Percentiles rank a stretch among this genome's conserved stretches.
phyloP scores from a whole-genome alignment of 2,888 invertebrate species.

The Villa cingulata region DNA sequence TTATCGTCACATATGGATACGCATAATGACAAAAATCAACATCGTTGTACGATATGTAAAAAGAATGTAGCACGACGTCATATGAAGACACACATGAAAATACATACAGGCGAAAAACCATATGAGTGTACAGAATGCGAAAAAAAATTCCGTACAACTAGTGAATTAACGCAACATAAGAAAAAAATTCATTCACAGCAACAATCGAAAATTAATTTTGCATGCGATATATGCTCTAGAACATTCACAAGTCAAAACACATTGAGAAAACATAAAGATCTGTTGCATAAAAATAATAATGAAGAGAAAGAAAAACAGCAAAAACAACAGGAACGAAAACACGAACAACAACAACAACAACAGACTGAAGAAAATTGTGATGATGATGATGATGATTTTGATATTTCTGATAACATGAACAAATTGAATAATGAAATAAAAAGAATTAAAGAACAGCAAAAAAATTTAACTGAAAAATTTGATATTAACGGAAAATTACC shows the following conservation, averaged over 20 bases:
- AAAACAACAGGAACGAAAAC: too few relatives aligned
- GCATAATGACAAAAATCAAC: conserved; percentile 34
- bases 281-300: neutral
- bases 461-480: neutral
- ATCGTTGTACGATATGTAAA: conserved; percentile 30
- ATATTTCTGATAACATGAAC: neutral
- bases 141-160: conserved; percentile 32
- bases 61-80: conserved; percentile 20
- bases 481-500: conserved; percentile 12
- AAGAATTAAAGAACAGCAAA: neutral
- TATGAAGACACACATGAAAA: conserved; percentile 38
- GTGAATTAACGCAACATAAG: conserved; percentile 32
- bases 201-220: conserved; percentile 10
- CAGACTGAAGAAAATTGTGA: neutral
- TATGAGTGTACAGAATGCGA: conserved; percentile 25
- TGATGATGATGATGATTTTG: neutral
- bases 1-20: conserved; percentile 32
- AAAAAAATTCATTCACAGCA: conserved; percentile 33
- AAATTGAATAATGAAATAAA: neutral
- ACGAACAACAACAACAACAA: neutral
- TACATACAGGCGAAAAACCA: conserved; percentile 40
- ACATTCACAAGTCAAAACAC: too few relatives aligned
- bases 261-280: too few relatives aligned
- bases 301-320: neutral
- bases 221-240: too few relatives aligned